Conservation (phyloP, 2,113 vertebrate genomes). For the Equus przewalskii region DNA sequence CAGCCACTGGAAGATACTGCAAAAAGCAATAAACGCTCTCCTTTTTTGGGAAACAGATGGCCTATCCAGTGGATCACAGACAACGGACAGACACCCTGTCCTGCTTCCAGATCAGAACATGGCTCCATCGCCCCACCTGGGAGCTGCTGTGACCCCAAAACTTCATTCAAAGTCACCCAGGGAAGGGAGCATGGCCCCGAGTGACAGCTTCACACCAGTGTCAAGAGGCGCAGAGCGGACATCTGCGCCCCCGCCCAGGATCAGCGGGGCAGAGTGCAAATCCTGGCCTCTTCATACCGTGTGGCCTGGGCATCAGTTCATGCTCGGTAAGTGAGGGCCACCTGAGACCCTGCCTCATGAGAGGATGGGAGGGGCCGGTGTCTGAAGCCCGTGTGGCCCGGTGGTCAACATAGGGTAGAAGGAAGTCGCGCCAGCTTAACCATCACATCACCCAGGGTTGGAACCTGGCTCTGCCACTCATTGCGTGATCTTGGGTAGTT, state of each 20-base stretch:
- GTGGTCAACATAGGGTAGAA: neutral
- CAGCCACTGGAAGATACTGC: neutral
- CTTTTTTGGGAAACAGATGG: neutral
- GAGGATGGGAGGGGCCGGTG: rapidly evolving
- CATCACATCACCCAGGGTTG: neutral
- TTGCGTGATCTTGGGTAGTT: neutral
- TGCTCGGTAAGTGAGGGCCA: neutral
- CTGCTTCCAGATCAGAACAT: neutral
- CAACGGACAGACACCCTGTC: neutral
- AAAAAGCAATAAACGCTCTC: neutral
- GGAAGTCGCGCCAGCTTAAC: rapidly evolving
- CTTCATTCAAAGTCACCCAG: neutral
- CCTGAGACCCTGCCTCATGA: neutral
- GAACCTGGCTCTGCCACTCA: neutral
- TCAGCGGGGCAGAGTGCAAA: neutral
- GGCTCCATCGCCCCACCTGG: neutral
- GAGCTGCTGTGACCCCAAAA: neutral
- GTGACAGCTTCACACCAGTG: rapidly evolving
- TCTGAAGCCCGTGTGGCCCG: neutral
- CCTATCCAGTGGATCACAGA: neutral
- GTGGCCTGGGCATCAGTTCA: neutral
- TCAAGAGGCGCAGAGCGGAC: rapidly evolving
- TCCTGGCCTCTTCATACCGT: neutral
- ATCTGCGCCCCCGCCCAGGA: rapidly evolving
- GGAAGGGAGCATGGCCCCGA: rapidly evolving